phyloP scores from a whole-genome alignment of 2,113 vertebrate species.

The Phocoena sinus region DNA sequence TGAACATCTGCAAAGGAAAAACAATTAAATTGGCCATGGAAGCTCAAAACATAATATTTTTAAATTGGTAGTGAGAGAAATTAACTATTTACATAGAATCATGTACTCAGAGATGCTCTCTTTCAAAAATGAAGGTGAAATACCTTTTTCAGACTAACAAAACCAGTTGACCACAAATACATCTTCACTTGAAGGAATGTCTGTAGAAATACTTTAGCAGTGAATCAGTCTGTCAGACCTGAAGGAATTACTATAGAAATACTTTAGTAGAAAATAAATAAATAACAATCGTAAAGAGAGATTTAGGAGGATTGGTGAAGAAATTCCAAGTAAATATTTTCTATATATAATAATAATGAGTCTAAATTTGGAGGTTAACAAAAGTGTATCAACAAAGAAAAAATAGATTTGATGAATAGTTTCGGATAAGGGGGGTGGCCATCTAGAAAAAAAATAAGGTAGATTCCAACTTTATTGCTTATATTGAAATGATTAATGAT shows the following conservation, averaged over 20 bases:
- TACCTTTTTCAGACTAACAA: background rate
- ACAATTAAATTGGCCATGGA: background rate
- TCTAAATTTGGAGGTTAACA: background rate
- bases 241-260: background rate
- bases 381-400: background rate
- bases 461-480: background rate
- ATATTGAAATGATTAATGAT: background rate
- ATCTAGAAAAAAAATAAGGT: background rate
- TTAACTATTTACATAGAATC: background rate
- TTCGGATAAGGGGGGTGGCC: background rate
- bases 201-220: background rate
- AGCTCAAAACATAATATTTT: background rate
- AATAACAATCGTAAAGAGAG: background rate
- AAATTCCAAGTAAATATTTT: background rate
- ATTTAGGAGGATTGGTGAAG: background rate
- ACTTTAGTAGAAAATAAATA: background rate
- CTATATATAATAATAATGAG: background rate
- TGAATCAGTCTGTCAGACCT: background rate
- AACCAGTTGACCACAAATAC: background rate
- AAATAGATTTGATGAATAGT: background rate
- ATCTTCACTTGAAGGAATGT: background rate
- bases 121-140: background rate
- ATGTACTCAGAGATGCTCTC: background rate
- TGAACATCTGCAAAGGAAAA: background rate
- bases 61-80: background rate